Base-by-base conservation (phyloP, 2,888 invertebrate species). In the Apodemia duryi region DNA sequence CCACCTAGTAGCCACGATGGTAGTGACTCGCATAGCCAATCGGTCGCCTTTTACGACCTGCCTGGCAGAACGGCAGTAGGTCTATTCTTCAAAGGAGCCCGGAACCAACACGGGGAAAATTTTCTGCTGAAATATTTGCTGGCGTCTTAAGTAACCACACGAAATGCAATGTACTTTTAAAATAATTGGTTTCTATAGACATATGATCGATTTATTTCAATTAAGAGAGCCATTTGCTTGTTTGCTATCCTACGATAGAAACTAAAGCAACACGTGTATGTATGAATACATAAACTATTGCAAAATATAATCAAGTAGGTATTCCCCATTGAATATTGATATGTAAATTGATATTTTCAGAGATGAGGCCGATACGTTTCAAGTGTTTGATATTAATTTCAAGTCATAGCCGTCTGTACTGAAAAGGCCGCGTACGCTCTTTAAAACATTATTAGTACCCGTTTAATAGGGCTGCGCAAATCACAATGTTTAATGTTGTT, bases 381-480 rank as follows among this genome's bases (percentile, higher is more conserved):
- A 83, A 86, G 85, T 85, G 85, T 77, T 80, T 79, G 76, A 80
- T 81, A 83, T 85, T 80, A 79, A 81, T 81, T 82, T 77, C 77
- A 73, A 75, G 69, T 70, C 72, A 73, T 73, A 72, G 73, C 78
- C 76, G 79, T 79, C 74, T 78, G 77, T 78, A 77, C 75, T 76
- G 82, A 78, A 61, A 80, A 77, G 76, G 74, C 77, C 79, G 85
- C 83, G 85, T 84, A 86, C 84, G 87, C 85, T 87, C 84, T 84
- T 86, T 82, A 85, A 74, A 72, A 72, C 71, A 72, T 72, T 71
- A 69, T 68, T 71, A 65, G 66, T 63, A 66, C 68, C 65, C 63
- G 63, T 70, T 68, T 69, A 52, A 61, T 73, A 74, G 74, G 74
- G 74, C 54, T 74, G 72, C 35, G 29, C 43, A 61, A 41, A 21